These are phyloP conservation scores for Gryllus bimaculatus DNA, from an alignment of 1,140 invertebrate genomes.

Conservation along the genomic window DNA sequence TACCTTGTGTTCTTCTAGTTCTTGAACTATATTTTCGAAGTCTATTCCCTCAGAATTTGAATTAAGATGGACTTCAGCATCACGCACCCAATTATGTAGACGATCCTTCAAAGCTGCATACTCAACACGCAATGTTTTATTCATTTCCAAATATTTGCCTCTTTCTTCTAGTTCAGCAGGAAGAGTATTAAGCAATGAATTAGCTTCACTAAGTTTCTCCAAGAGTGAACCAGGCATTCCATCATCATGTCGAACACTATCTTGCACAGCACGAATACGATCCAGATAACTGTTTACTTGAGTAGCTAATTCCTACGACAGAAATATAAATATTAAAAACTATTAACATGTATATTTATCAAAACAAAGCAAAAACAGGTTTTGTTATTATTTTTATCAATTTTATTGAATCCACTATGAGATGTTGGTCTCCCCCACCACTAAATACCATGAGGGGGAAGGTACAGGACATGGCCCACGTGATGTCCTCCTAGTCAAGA, in stretches of 20 bases:
- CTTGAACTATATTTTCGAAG: constrained; percentile 70
- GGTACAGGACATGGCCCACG: too few species aligned
- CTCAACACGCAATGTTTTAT: constrained; percentile 59
- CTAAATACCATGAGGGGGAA: too few species aligned
- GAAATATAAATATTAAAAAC: constrained; percentile 8
- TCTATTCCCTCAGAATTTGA: constrained; percentile 75
- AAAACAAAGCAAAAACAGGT: background rate
- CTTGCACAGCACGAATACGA: constrained; percentile 55
- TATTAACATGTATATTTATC: background rate
- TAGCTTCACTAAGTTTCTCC: constrained; percentile 74
- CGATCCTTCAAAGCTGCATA: constrained; percentile 62
- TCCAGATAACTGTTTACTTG: constrained; percentile 63
- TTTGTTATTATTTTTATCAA: background rate
- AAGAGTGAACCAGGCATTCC: constrained; percentile 64
- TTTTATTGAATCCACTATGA: too few species aligned
- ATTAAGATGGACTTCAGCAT: constrained; percentile 67
- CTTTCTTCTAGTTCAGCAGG: constrained; percentile 71
- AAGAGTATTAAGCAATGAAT: constrained; percentile 61
- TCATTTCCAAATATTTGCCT: constrained; percentile 66
- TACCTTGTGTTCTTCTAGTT: constrained; percentile 76
- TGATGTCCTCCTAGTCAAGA: too few species aligned
- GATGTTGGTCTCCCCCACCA: too few species aligned
- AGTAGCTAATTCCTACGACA: constrained; percentile 43
- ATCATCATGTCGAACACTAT: constrained; percentile 59
- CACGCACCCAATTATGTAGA: constrained; percentile 74